Conservation (phyloP, 2,888 invertebrate genomes). For the Xestoiulus laeticollis region DNA sequence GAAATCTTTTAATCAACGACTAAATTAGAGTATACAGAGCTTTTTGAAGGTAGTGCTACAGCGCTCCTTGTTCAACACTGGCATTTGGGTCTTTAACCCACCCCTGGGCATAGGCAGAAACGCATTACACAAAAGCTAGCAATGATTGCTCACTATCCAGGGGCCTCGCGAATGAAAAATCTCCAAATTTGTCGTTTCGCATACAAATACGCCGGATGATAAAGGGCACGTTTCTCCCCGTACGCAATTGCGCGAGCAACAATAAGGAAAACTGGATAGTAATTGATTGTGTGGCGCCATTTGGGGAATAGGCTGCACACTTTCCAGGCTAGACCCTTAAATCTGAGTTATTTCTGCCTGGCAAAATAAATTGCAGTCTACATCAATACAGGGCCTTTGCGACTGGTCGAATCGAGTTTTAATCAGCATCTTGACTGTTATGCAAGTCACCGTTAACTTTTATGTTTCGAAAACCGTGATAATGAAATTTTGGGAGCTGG, state of each 20-base stretch:
- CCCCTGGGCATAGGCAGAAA: not conserved
- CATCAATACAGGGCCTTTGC: not conserved
- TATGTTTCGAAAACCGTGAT: not conserved
- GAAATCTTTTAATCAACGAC: too few species aligned
- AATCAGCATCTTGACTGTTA: constrained; percentile 10
- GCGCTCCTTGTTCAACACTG: not conserved
- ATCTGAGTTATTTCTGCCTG: constrained; percentile 19
- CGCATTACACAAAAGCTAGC: not conserved
- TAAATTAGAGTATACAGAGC: too few species aligned
- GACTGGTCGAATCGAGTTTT: not conserved
- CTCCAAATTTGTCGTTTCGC: constrained; percentile 2
- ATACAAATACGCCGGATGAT: constrained; percentile 11
- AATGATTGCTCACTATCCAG: not conserved
- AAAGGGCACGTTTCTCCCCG: constrained; percentile 19
- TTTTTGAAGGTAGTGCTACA: too few species aligned
- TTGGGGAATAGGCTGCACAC: constrained; percentile 14
- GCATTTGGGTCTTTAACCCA: not conserved
- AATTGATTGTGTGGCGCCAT: constrained; percentile 20
- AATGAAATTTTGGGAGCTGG: not conserved
- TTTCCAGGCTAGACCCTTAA: constrained; percentile 19
- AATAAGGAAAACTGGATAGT: not conserved
- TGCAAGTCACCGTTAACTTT: constrained; percentile 26
- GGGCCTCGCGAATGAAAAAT: not conserved
- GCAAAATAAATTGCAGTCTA: not conserved
- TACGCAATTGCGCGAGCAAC: constrained; percentile 19